These are phyloP conservation scores for Sicus ferrugineus DNA, from an alignment of 2,888 invertebrate species.

Conservation along the genomic window DNA sequence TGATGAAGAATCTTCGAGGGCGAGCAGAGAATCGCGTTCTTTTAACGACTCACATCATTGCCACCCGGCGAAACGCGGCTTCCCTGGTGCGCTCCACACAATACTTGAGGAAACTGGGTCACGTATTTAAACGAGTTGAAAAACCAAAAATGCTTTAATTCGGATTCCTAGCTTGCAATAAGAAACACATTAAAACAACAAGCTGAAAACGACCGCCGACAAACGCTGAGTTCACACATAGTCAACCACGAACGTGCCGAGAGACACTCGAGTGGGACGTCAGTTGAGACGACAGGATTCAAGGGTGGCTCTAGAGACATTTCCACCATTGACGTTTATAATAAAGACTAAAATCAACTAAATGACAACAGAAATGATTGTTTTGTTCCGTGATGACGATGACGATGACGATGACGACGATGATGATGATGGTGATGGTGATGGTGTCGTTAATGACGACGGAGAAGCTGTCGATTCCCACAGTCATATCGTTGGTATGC, in stretches of 20 bases:
- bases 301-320: too few species aligned
- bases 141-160: too few species aligned
- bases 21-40: background rate
- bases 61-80: conserved; percentile 1
- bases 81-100: background rate
- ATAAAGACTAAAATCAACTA: background rate
- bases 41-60: background rate
- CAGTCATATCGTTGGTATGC: background rate
- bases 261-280: background rate
- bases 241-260: conserved; percentile 5
- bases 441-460: background rate
- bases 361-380: background rate
- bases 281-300: background rate
- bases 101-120: conserved; percentile 23
- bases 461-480: background rate
- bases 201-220: conserved; percentile 13
- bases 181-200: conserved; percentile 7
- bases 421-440: conserved; percentile 1
- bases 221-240: background rate
- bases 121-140: conserved; percentile 14
- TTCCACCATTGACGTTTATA: too few species aligned
- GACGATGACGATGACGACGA: conserved; percentile 7
- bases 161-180: too few species aligned
- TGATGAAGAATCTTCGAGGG: background rate
- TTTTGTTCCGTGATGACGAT: background rate